These are phyloP conservation scores for Drosophila yooni DNA, from an alignment of 2,888 invertebrate species.

Conservation along the genomic window DNA sequence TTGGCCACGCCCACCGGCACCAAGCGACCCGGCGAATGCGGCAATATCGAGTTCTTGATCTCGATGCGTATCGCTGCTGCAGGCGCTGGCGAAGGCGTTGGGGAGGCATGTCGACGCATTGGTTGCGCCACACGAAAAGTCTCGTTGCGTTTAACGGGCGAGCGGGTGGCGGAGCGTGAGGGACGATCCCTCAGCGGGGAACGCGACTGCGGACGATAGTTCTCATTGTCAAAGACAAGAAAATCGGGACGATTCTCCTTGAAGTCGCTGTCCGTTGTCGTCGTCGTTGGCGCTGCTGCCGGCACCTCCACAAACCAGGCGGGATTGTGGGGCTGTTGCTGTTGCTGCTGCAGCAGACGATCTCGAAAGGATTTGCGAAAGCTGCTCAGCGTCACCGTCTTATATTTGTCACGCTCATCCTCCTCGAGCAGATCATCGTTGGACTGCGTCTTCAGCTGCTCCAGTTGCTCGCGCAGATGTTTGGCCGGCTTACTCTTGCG, in stretches of 20 bases:
- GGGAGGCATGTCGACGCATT: conserved; percentile 57
- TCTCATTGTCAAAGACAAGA: conserved; percentile 83
- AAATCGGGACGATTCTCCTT: conserved; percentile 77
- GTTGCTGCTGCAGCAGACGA: conserved; percentile 79
- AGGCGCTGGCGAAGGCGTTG: conserved; percentile 46
- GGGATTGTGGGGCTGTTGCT: conserved; percentile 83
- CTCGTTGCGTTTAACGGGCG: conserved; percentile 78
- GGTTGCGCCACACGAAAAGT: conserved; percentile 77
- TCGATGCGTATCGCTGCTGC: conserved; percentile 82
- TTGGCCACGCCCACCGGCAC: conserved; percentile 85
- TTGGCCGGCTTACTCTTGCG: conserved; percentile 80
- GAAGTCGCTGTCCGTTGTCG: conserved; percentile 24
- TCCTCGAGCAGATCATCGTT: conserved; percentile 63
- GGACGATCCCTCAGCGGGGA: conserved; percentile 80
- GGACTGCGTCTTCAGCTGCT: conserved; percentile 77
- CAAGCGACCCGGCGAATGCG: conserved; percentile 82
- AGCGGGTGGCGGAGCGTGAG: conserved; percentile 66
- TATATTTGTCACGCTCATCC: conserved; percentile 81
- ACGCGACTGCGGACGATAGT: conserved; percentile 83
- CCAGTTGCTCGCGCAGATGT: conserved; percentile 79
- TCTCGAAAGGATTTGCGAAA: conserved; percentile 84
- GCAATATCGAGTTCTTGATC: conserved; percentile 84
- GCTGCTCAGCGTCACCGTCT: conserved; percentile 83
- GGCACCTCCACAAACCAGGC: conserved; percentile 85
- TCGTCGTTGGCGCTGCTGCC: conserved; percentile 33